These are phyloP conservation scores for Acanthurus lineatus DNA, from an alignment of 2,797 vertebrate genomes.

Conservation along the genomic window DNA sequence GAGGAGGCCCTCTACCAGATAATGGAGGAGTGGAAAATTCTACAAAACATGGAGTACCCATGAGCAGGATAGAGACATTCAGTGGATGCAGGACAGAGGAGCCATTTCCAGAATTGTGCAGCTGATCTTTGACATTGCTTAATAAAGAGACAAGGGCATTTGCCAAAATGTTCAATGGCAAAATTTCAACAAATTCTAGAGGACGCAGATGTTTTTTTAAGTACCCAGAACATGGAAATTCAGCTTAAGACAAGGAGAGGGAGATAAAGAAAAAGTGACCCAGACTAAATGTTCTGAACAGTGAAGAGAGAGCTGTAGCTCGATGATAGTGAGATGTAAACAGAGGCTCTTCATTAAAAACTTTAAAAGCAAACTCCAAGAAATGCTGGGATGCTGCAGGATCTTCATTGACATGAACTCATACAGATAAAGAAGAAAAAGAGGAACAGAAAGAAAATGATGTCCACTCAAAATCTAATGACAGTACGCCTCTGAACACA, in stretches of 20 bases:
- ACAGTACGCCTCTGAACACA: constrained; percentile 10
- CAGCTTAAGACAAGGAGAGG: constrained; percentile 13
- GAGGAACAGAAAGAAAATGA: background rate
- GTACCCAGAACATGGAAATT: background rate
- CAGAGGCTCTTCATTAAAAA: background rate
- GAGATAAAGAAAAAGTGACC: background rate
- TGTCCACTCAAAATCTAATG: background rate
- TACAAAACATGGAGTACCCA: constrained; percentile 3
- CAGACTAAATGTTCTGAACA: background rate
- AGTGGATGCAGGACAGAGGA: background rate
- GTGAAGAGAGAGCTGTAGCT: constrained; percentile 2
- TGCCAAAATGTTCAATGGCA: background rate
- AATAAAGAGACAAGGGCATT: constrained; percentile 21
- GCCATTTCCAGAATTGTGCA: background rate
- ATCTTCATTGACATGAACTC: background rate
- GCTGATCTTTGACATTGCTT: constrained; percentile 5
- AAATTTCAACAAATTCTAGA: constrained; percentile 14
- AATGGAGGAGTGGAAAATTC: constrained; percentile 26
- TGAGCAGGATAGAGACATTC: constrained; percentile 3
- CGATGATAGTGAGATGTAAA: background rate
- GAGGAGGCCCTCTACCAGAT: constrained; percentile 2
- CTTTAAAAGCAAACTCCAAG: background rate
- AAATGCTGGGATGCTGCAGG: background rate
- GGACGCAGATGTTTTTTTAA: background rate
- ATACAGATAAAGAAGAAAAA: background rate